phyloP scores from a whole-genome alignment of 2,888 invertebrate genomes.

The Scelioninae gen. 2 region DNA sequence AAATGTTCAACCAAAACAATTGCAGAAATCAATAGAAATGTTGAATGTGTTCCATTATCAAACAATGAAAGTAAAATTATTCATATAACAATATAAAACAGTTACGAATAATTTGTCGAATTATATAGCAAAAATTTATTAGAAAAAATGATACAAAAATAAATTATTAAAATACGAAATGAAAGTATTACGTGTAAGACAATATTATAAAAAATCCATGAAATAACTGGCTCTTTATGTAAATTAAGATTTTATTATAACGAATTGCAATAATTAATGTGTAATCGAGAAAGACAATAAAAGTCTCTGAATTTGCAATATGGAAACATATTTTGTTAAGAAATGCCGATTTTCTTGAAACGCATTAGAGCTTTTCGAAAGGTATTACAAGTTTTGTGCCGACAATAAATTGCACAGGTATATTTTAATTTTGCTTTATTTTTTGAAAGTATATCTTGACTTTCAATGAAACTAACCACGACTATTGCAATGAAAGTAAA shows the following conservation, averaged over 20 bases:
- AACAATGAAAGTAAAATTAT: slow-evolving; percentile 16
- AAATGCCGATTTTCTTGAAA: not conserved
- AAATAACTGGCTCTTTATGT: slow-evolving; percentile 17
- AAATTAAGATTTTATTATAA: slow-evolving; percentile 44
- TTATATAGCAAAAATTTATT: not conserved
- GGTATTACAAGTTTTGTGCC: slow-evolving; percentile 24
- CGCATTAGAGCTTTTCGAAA: slow-evolving; percentile 3
- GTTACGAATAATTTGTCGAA: too few species aligned
- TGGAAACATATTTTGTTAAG: slow-evolving; percentile 16
- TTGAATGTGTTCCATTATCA: slow-evolving; percentile 7
- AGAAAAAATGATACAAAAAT: not conserved
- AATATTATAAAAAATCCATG: slow-evolving; percentile 39
- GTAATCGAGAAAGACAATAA: slow-evolving; percentile 47
- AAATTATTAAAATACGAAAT: too few species aligned
- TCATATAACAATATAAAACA: not conserved
- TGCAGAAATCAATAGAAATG: not conserved
- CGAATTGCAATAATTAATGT: slow-evolving; percentile 48
- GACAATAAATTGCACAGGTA: slow-evolving; percentile 48
- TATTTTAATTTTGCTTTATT: not conserved
- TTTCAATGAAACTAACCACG: not conserved
- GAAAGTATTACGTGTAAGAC: slow-evolving; percentile 47
- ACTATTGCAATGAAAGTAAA: slow-evolving; percentile 23
- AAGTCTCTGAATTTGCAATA: slow-evolving; percentile 34
- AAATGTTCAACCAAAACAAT: not conserved
- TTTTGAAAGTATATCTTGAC: slow-evolving; percentile 2